A percentile compares a stretch with the other conserved stretches of the same genome.
Conservation (phyloP, 2,888 invertebrate species). For the Strigamia maritima region DNA sequence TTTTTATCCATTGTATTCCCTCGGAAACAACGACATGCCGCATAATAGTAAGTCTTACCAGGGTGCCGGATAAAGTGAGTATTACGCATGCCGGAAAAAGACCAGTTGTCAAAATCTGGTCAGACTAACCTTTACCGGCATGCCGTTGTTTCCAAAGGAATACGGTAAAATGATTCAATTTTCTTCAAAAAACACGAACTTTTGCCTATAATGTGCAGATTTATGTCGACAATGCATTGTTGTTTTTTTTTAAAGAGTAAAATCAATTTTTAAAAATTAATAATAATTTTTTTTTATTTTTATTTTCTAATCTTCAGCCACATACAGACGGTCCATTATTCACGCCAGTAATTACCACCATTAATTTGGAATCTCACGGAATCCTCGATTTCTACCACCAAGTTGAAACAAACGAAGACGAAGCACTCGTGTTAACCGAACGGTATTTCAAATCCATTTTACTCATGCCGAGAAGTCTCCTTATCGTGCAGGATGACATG, state of each 20-base stretch:
- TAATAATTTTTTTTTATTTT: background rate
- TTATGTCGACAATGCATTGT: too few relatives aligned
- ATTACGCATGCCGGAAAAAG: too few relatives aligned
- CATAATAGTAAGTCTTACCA: too few relatives aligned
- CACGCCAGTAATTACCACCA: slow-evolving; percentile 85
- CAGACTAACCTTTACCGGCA: too few relatives aligned
- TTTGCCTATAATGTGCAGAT: too few relatives aligned
- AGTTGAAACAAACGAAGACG: background rate
- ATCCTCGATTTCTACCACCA: slow-evolving; percentile 72
- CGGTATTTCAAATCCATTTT: slow-evolving; percentile 65
- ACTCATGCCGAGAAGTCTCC: slow-evolving; percentile 80
- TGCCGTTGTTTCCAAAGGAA: too few relatives aligned
- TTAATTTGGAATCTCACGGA: slow-evolving; percentile 85
- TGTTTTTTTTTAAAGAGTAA: background rate
- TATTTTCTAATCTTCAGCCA: slow-evolving; percentile 57
- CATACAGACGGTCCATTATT: slow-evolving; percentile 95
- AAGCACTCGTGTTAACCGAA: slow-evolving; percentile 45
- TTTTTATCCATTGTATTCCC: too few relatives aligned
- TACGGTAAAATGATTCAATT: too few relatives aligned
- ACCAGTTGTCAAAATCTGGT: too few relatives aligned
- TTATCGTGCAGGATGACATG: slow-evolving; percentile 76
- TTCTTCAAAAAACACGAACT: too few relatives aligned
- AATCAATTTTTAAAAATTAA: background rate
- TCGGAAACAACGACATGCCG: too few relatives aligned
- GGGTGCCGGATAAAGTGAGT: too few relatives aligned